Evolutionary conservation across 2,797 vertebrate genomes (phyloP).

Genomic region (Adrianichthys oophorus): DNA sequence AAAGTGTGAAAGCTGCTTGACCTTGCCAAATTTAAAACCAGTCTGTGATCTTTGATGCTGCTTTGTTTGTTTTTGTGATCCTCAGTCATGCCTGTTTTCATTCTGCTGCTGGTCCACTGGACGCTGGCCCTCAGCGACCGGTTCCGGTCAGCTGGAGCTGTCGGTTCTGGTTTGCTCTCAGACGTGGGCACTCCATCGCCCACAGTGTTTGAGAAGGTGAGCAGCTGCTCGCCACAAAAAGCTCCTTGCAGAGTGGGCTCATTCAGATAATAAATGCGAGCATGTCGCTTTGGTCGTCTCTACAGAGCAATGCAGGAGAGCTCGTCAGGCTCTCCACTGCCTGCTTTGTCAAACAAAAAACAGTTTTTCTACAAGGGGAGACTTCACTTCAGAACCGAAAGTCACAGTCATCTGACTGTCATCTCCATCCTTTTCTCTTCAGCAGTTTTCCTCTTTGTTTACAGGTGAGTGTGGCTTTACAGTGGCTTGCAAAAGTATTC

Average conservation of each 20-base stretch:
- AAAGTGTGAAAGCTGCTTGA: too few relatives aligned
- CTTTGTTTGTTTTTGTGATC: constrained; percentile 15
- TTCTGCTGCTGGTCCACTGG: not conserved
- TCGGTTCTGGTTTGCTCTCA: constrained; percentile 26
- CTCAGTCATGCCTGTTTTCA: constrained; percentile 6
- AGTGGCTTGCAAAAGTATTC: not conserved
- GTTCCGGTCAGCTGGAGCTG: constrained; percentile 20
- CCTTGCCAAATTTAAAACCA: too few relatives aligned
- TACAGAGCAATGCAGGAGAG: constrained; percentile 10
- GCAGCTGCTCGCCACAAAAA: constrained; percentile 13
- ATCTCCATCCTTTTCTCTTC: not conserved
- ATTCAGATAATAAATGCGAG: constrained; percentile 33
- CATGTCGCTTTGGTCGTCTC: constrained; percentile 10
- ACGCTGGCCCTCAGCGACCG: constrained; percentile 18
- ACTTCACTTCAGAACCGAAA: constrained; percentile 28
- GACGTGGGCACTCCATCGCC: constrained; percentile 11
- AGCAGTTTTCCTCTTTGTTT: not conserved
- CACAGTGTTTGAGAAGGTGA: constrained; percentile 25
- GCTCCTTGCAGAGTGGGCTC: constrained; percentile 8
- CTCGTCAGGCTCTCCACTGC: constrained; percentile 18
- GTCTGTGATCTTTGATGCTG: too few relatives aligned
- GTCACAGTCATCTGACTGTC: constrained; percentile 38
- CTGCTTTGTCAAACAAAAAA: constrained; percentile 26
- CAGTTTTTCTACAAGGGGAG: constrained; percentile 26
- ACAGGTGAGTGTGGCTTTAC: not conserved